These are phyloP conservation scores for Listrodromus nycthemerus DNA, from an alignment of 2,888 invertebrate genomes.

Conservation along the genomic window DNA sequence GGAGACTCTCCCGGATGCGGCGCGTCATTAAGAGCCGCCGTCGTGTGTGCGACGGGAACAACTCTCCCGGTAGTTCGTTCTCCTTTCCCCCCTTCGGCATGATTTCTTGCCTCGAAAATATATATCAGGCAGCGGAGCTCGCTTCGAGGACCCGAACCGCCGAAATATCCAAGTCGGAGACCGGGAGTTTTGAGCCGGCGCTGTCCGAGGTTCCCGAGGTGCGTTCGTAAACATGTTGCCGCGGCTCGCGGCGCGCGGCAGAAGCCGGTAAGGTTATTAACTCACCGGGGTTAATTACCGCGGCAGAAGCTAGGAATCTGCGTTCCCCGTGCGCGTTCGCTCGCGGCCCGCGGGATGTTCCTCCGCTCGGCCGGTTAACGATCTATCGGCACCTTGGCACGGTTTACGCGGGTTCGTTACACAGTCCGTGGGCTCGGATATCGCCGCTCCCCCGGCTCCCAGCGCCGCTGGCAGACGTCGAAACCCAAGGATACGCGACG, in stretches of 20 bases:
- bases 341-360: slow-evolving; percentile 15
- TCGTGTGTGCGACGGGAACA: slow-evolving; percentile 23
- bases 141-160: background rate
- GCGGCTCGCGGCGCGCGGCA: slow-evolving; percentile 34
- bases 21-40: slow-evolving; percentile 79
- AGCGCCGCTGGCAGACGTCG: slow-evolving; percentile 65
- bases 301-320: slow-evolving; percentile 39
- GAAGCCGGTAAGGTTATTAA: slow-evolving; percentile 75
- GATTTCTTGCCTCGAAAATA: slow-evolving; percentile 52
- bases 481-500: slow-evolving; percentile 56
- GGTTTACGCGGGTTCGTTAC: slow-evolving; percentile 53
- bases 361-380: slow-evolving; percentile 75
- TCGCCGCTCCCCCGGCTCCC: slow-evolving; percentile 10
- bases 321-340: slow-evolving; percentile 12
- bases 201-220: slow-evolving; percentile 21
- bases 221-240: slow-evolving; percentile 29
- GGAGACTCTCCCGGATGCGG: slow-evolving; percentile 78
- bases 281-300: slow-evolving; percentile 76
- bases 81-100: slow-evolving; percentile 21
- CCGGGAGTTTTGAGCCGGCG: slow-evolving; percentile 30
- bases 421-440: slow-evolving; percentile 16
- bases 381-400: slow-evolving; percentile 77
- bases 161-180: slow-evolving; percentile 7
- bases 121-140: slow-evolving; percentile 9
- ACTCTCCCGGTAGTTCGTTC: slow-evolving; percentile 31